These are phyloP conservation scores for Eriocheir sinensis DNA, from an alignment of 1,140 invertebrate species.

Conservation along the genomic window DNA sequence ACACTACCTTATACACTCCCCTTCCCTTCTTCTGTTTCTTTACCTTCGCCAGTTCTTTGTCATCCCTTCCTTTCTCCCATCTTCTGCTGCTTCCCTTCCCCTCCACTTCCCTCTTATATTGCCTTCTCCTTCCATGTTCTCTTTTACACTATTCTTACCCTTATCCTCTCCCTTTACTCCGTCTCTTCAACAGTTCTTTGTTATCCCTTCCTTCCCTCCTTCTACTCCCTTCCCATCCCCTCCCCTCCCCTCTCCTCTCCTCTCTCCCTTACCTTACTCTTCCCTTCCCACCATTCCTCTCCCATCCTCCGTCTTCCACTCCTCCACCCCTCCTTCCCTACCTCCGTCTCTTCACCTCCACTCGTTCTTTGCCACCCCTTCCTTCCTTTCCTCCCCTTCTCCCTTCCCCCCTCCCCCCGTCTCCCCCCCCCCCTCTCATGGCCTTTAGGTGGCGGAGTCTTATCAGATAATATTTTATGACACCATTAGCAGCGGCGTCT, in stretches of 20 bases:
- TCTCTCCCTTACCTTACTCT: background rate
- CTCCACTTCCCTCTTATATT: background rate
- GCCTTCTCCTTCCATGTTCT: too few species aligned
- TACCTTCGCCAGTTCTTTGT: background rate
- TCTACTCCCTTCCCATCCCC: too few species aligned
- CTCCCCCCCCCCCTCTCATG: too few species aligned
- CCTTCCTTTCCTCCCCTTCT: background rate
- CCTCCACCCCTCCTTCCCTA: too few species aligned
- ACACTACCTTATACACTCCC: background rate
- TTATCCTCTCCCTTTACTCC: too few species aligned
- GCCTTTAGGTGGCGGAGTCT: background rate
- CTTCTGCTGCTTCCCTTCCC: background rate
- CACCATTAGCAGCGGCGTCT: slow-evolving; percentile 45
- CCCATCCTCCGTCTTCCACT: background rate
- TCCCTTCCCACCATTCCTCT: background rate
- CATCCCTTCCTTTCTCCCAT: background rate
- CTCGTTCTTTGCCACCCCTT: too few species aligned
- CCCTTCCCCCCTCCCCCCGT: too few species aligned
- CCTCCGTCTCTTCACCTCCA: too few species aligned
- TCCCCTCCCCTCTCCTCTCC: too few species aligned
- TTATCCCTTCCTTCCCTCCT: too few species aligned
- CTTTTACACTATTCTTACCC: too few species aligned
- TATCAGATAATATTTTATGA: slow-evolving; percentile 73
- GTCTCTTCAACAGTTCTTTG: too few species aligned
- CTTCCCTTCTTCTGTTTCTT: background rate